Evolutionary conservation across 2,113 vertebrate genomes (phyloP), one percentile per base, ranked within the genome.

Genomic region (Emberiza fucata): DNA sequence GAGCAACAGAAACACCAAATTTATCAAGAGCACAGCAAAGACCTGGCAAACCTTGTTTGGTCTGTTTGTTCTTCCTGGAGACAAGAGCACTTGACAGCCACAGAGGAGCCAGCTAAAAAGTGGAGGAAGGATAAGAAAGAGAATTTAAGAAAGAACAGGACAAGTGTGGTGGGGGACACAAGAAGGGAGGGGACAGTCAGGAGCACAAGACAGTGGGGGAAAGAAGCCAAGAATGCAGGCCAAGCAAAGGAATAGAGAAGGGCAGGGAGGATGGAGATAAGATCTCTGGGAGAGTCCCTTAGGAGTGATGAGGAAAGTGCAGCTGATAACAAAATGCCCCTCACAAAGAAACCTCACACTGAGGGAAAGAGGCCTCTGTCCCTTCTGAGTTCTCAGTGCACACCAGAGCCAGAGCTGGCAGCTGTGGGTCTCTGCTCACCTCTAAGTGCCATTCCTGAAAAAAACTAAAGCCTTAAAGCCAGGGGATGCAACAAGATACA

Each of bases 11-110:
- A 94, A 63, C 47, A 78, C 44, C 21, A 22, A 42, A 81, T 84
- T 91, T 75, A 94, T 69, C 68, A 80, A 82, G n/a, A 86, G 78
- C 54, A 48, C 79, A 84, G 92, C 76, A 83, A 94, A 77, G 86
- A 89, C 84, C 85, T 82, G 84, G 84, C 81, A 92, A 87, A 50
- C 53, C 69, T 68, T 85, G 81, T 76, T 78, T 86, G 87, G 80
- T 90, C 92, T 94, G 16, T 53, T 60, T 85, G 79, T 50, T 83
- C 48, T 64, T 69, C 48, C 54, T 28, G 57, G 56, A 66, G 68
- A 72, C 33, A 14, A 8, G 37, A 72, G 68, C 14, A 69, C 66
- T 39, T 65, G 53, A 83, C 71, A 93, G 59, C 53, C 37, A 61
- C 37, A 61, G 60, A 79, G 57, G 35, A 93, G 42, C 11, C 40